phyloP scores from a whole-genome alignment of 2,888 invertebrate species.

The Chymomyza amoena region DNA sequence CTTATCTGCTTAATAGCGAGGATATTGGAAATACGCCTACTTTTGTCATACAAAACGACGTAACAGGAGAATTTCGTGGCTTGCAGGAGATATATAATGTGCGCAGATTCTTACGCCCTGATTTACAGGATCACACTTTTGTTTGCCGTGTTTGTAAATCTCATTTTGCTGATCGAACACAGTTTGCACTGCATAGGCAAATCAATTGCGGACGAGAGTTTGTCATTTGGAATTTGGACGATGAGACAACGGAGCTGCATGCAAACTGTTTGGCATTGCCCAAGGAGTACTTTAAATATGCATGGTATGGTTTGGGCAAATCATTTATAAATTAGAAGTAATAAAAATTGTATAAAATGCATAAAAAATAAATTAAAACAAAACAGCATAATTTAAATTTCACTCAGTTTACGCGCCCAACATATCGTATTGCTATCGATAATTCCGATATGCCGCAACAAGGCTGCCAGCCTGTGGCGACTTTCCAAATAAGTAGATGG shows the following conservation, averaged over 20 bases:
- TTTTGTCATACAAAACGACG: slow-evolving; percentile 51
- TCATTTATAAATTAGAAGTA: neutral
- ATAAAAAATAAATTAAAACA: neutral
- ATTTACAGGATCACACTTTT: slow-evolving; percentile 30
- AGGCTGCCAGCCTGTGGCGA: neutral
- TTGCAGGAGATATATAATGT: slow-evolving; percentile 47
- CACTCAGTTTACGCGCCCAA: neutral
- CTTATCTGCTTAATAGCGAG: slow-evolving; percentile 42
- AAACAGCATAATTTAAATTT: neutral
- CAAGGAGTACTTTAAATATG: slow-evolving; percentile 41
- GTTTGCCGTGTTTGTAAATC: slow-evolving; percentile 44
- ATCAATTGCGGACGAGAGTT: slow-evolving; percentile 53
- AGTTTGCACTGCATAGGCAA: slow-evolving; percentile 46
- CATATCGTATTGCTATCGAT: neutral
- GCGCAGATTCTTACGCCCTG: slow-evolving; percentile 34
- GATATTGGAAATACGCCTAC: slow-evolving; percentile 47
- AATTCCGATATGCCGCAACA: neutral
- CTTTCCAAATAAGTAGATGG: no score
- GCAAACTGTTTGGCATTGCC: slow-evolving; percentile 80
- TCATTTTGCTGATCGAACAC: slow-evolving; percentile 35
- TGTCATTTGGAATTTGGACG: slow-evolving; percentile 32
- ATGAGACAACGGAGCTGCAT: slow-evolving; percentile 43
- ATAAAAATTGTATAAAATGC: neutral
- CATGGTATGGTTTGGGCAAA: slow-evolving; percentile 46
- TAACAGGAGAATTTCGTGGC: slow-evolving; percentile 45